Base-by-base conservation (phyloP, 2,797 vertebrate species). In the Pogoniulus pusillus region DNA sequence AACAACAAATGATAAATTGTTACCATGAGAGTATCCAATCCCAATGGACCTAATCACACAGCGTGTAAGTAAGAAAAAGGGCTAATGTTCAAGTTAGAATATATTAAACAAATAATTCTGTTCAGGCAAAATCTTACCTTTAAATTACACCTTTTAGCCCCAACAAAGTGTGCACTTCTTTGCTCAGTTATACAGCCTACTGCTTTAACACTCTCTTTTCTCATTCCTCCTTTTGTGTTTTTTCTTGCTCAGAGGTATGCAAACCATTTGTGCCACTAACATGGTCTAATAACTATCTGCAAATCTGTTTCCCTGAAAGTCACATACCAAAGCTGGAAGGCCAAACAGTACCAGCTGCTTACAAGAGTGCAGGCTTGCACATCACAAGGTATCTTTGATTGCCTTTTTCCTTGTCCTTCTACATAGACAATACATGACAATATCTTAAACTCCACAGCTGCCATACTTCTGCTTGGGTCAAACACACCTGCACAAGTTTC, bases 231-330 rank as follows among this genome's bases (percentile, higher is more conserved):
- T 32, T 70, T 45, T 19, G 23, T n/a, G 51, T 4, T 55, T 73
- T 75, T 24, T 37, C 80, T 84, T 81, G 89, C 87, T 91, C 77
- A 79, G 77, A 94, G 80, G 55, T 35, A 87, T 18, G 55, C 18
- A 78, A 89, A 70, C 69, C 89, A 91, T 93, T 92, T 95, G 78
- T 76, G 73, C 78, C 72, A 26, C 22, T 75, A 88, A 19, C 32
- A 13, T 13, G 70, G 55, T 43, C 76, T 81, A 70, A 73, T 35
- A 78, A 72, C 47, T 26, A 10, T 35, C 69, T 66, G 51, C 30
- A 75, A 41, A 87, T 41, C 62, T 74, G 68, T 14, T 62, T 71
- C 65, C 71, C 64, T 90, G 30, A 39, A 62, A 75, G 51, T 35
- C 47, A 49, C 35, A 19, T 30, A 37, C 34, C 64, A 34, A 58